Base-by-base conservation (phyloP, 2,888 invertebrate species). In the Chironomus tentans region DNA sequence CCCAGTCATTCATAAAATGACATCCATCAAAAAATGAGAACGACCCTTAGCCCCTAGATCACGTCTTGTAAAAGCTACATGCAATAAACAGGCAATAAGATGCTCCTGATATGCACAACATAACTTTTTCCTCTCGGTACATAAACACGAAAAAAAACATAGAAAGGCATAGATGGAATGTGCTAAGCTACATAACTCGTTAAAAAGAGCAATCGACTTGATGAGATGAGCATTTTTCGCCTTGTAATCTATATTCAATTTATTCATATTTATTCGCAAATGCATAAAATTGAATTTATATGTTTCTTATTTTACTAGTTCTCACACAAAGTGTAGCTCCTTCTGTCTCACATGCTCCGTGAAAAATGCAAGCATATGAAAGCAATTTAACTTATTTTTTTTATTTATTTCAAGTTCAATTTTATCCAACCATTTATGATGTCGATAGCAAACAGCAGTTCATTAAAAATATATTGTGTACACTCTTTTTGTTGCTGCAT, bases 351-450 rank as follows among this genome's bases (percentile, higher is more conserved):
- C 50, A 50, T 28, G 6, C 28, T 28, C 28, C 6, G 5, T 28
- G 28, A 28, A 28, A 28, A 28, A 38, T 10, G 38, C 10, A 38
- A 38, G 38, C 7, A 38, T 10, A 38, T 38, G 38, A 68, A 70
- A 70, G 70, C 70, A 70, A 70, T 70, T 38, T 38, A 38, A 38
- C 10, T 4, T 24, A 24, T 28, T 38, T 38, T 28, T 38, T 38
- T 38, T 38, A 38, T 18, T 56, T 15, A 56, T 56, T 56, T 56
- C 56, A 56, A 56, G 56, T 56, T 56, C 56, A 56, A 56, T 38
- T 15, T 70, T 70, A n/a, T 71, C 13, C 12, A n/a, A 22, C 71
- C 71, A 71, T 71, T 71, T 71, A 71, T 71, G 71, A 71, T 50
- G 46, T 70, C 15, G 71, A 71, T 71, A 24, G 50, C 71, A 71